Evolutionary conservation across 2,888 invertebrate species (phyloP).

Genomic region (Hermodice carunculata): DNA sequence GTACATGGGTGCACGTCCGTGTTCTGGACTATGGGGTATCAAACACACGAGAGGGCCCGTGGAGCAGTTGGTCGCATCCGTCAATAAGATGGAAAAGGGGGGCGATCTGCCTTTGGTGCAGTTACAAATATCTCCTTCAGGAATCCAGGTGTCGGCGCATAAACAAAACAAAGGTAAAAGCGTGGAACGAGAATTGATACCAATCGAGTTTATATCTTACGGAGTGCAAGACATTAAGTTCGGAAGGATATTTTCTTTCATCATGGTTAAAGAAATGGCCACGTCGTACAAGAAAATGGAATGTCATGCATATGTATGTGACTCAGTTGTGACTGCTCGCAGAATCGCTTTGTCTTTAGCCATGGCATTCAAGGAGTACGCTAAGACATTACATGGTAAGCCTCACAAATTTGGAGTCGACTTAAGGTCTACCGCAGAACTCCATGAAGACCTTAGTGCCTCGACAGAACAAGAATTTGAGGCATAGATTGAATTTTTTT

Average conservation of each 20-base stretch:
- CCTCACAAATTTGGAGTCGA: slow-evolving; percentile 40
- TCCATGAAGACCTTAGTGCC: too few relatives aligned
- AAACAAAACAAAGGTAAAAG: slow-evolving; percentile 51
- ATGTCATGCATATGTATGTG: slow-evolving; percentile 65
- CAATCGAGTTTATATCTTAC: slow-evolving; percentile 68
- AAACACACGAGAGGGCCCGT: slow-evolving; percentile 63
- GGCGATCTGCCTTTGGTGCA: slow-evolving; percentile 64
- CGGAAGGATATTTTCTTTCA: slow-evolving; percentile 65
- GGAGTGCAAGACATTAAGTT: slow-evolving; percentile 68
- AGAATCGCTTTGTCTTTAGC: slow-evolving; percentile 37
- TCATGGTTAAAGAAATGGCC: slow-evolving; percentile 65
- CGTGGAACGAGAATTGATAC: slow-evolving; percentile 50
- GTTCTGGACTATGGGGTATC: slow-evolving; percentile 61
- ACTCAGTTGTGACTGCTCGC: slow-evolving; percentile 37
- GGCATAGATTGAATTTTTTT: too few relatives aligned
- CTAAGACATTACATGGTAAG: slow-evolving; percentile 27
- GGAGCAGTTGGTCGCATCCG: slow-evolving; percentile 59
- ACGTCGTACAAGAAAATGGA: slow-evolving; percentile 56
- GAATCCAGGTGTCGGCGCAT: slow-evolving; percentile 55
- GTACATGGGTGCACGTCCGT: slow-evolving; percentile 61
- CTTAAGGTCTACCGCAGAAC: too few relatives aligned
- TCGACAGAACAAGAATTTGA: too few relatives aligned
- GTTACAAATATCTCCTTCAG: slow-evolving; percentile 58
- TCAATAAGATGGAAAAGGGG: slow-evolving; percentile 50
- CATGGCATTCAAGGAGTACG: slow-evolving; percentile 36